Evolutionary conservation across 2,797 vertebrate species (phyloP), one percentile per base, ranked within the genome.

Genomic region (Amblyopsis hoosieri): DNA sequence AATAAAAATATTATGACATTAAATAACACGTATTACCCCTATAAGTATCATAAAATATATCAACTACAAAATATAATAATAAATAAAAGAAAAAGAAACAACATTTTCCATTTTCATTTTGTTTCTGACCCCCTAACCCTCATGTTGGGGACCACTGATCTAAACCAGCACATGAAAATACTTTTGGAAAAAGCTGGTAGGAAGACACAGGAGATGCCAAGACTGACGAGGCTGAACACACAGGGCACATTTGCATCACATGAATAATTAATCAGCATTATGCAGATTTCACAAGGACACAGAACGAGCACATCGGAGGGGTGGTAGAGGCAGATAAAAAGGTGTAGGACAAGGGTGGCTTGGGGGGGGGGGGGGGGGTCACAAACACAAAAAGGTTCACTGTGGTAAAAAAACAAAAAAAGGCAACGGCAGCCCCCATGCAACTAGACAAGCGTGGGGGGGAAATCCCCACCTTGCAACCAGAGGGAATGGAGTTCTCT

Each of bases 371-470:
- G 42, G 8, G 8, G 46, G 55, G 66, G 49, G 65, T 60, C 70
- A 85, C 73, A 60, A 1, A 76, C 62, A 84, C 74, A 77, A 53
- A 77, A 71, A 84, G 17, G 57, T 64, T 69, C 68, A 78, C 67
- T 76, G 60, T 66, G 79, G 71, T 64, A 82, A 89, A 75, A 88
- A 86, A 85, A 84, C 60, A 78, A 65, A 67, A 81, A 86, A 87
- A 87, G 68, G 80, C 86, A 90, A 82, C 78, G 62, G 78, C 83
- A 87, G 84, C 79, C 71, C 62, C 69, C 87, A 90, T 89, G 87
- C 90, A 88, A 78, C 75, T 79, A 78, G 72, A 84, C 73, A 71
- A 46, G 76, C 31, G 70, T 56, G 19, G 76, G 62, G 33, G 62
- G 29, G 62, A 33, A 66, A 12, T 66, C 64, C 73, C 75, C 45